These are phyloP conservation scores for Rhynchopsitta pachyrhyncha DNA, from an alignment of 2,113 vertebrate genomes.

Conservation along the genomic window DNA sequence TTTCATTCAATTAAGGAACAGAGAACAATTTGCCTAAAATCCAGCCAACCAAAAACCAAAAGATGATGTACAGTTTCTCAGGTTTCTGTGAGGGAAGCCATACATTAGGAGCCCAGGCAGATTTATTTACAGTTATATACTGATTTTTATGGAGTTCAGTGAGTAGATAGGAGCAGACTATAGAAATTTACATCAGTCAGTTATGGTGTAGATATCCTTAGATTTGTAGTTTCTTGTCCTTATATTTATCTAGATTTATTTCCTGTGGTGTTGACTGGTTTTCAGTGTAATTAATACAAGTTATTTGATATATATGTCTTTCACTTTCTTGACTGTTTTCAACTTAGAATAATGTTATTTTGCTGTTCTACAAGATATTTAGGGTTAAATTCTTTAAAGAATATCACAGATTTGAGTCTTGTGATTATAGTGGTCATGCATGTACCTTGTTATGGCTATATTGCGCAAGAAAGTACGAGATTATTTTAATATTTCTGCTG, in stretches of 20 bases:
- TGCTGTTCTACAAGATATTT: not conserved
- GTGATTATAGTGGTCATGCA: not conserved
- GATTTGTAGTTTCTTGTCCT: not conserved
- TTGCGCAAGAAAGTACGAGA: not conserved
- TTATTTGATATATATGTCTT: not conserved
- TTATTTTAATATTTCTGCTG: not conserved
- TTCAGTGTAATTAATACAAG: not conserved
- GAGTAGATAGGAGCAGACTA: not conserved
- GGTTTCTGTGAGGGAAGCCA: not conserved
- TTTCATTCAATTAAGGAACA: not conserved
- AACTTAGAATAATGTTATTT: not conserved
- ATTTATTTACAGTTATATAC: not conserved
- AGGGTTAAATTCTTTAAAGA: not conserved
- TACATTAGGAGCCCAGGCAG: not conserved
- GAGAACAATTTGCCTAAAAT: not conserved
- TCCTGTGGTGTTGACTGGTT: not conserved
- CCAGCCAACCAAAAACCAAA: not conserved
- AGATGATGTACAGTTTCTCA: not conserved
- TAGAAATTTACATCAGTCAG: not conserved
- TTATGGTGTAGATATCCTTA: not conserved
- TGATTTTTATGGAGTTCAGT: not conserved
- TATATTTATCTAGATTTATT: not conserved
- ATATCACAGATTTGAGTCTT: not conserved
- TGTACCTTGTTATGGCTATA: not conserved
- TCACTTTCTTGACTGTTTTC: not conserved